Evolutionary conservation across 2,113 vertebrate species (phyloP), one percentile per base, ranked within the genome.

Genomic region (Megaceryle torquata): DNA sequence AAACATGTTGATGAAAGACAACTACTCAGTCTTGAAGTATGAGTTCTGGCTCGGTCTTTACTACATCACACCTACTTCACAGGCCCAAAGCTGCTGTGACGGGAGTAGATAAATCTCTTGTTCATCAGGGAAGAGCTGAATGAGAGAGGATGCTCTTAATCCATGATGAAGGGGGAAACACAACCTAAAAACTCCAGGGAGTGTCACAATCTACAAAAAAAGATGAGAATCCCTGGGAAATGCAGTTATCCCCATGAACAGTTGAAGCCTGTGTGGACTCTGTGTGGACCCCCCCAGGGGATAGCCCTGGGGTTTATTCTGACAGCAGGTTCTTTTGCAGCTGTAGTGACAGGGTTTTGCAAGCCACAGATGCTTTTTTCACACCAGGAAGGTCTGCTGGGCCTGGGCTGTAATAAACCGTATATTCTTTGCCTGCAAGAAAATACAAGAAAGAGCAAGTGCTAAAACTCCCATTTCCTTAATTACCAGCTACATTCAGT

Each of bases 401-500:
- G 26, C 24, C 37, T 75, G 35, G 31, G n/a, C 64, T 93, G 53
- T 68, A 57, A 82, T 41, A 91, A 86, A 54, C 29, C 10, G 9
- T 25, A 13, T n/a, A 21, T 46, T 60, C 81, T 78, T 88, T 95
- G 64, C 85, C 70, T 81, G 43, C 25, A 68, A 77, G 78, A 89
- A 91, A 88, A 59, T 50, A 54, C 2, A 65, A 82, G 60, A 57
- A 69, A 61, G 16, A 77, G 28, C 50, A 91, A 80, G 39, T 71
- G 75, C 77, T 84, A 44, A 57, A 69, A n/a, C 51, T 91, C 68
- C 22, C 50, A 6, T 93, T 92, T 85, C 33, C 56, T 82, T 94
- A 95, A 93, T 94, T 96, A 87, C 53, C 74, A 92, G 50, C 67
- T 89, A 65, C 67, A 51, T 51, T 85, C 43, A 86, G 51, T 83